These are phyloP conservation scores for Danaus chrysippus DNA, from an alignment of 2,888 invertebrate species.

Conservation along the genomic window DNA sequence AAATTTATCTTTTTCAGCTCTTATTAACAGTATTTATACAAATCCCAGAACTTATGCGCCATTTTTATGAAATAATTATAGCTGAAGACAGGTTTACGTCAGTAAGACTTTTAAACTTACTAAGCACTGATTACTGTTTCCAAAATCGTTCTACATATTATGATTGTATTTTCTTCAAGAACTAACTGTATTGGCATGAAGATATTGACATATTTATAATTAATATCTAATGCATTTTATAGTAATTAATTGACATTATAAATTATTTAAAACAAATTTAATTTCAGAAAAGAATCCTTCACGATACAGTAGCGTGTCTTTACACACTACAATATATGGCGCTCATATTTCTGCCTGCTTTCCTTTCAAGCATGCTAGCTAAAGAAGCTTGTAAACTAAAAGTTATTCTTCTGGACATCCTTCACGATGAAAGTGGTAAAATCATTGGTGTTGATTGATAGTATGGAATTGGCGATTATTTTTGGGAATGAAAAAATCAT, in stretches of 20 bases:
- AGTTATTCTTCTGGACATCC: constrained; percentile 15
- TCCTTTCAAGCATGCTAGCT: constrained; percentile 9
- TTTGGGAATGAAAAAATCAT: not conserved
- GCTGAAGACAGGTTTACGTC: constrained; percentile 4
- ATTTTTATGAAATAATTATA: constrained; percentile 3
- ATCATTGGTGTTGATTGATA: not conserved
- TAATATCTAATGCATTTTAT: no score
- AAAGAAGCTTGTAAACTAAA: constrained; percentile 18
- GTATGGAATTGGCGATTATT: not conserved
- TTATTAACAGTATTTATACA: constrained; percentile 11
- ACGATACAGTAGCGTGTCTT: not conserved
- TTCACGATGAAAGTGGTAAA: constrained; percentile 15
- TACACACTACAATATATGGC: constrained; percentile 14
- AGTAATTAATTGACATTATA: no score
- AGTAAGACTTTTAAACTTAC: not conserved
- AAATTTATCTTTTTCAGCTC: constrained; percentile 4
- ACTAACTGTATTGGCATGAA: no score
- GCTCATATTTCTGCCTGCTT: constrained; percentile 13
- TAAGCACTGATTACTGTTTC: not conserved
- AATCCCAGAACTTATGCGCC: constrained; percentile 14
- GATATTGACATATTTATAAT: no score
- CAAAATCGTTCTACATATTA: not conserved
- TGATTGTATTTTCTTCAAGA: no score
- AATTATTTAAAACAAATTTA: no score
- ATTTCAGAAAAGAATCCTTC: constrained; percentile 3